Base-by-base conservation (phyloP, 2,113 vertebrate species). In the Vimba vimba region DNA sequence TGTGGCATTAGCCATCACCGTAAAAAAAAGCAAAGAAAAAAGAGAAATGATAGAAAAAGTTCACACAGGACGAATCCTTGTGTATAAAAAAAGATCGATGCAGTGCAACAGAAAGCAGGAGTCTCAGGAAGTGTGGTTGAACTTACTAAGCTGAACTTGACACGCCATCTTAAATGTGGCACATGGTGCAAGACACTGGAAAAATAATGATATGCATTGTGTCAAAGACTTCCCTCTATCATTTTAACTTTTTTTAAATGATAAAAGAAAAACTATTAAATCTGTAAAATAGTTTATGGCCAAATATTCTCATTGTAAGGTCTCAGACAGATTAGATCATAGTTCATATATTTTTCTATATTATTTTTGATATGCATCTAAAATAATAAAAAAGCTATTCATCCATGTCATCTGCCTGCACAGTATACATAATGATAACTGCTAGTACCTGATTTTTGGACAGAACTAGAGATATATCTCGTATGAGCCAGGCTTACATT, bases 351-450 rank as follows among this genome's bases (percentile, higher is more conserved):
- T 82, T 64, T 55, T 55, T 83, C 7, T 83, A 83, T 39, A 73
- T 73, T 43, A 73, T 73, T 39, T 52, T 36, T 19, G 66, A 83
- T 73, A 73, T 17, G 30, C 23, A 83, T 83, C 50, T 71, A 82
- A 69, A 71, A 83, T 73, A 57, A 73, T 83, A 68, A 83, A 83
- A 83, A 83, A 59, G 30, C 82, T 59, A 73, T 73, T 59, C 19
- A 83, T 83, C 82, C 68, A 36, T 83, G 82, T 59, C 82, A 83
- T 59, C 66, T 73, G 66, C 15, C 50, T 25, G 19, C 81, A 13
- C 50, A 55, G 43, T 68, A 83, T 43, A 2, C 50, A 83, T 69
- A 50, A 83, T 23, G 33, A 55, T 43, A 68, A 59, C 66, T 68
- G 64, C 64, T n/a, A 73, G 80, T 59, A 30, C 30, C 62, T 52